Evolutionary conservation across 1,140 invertebrate genomes (phyloP), one percentile per base, ranked within the genome.

Genomic region (Panulirus ornatus): DNA sequence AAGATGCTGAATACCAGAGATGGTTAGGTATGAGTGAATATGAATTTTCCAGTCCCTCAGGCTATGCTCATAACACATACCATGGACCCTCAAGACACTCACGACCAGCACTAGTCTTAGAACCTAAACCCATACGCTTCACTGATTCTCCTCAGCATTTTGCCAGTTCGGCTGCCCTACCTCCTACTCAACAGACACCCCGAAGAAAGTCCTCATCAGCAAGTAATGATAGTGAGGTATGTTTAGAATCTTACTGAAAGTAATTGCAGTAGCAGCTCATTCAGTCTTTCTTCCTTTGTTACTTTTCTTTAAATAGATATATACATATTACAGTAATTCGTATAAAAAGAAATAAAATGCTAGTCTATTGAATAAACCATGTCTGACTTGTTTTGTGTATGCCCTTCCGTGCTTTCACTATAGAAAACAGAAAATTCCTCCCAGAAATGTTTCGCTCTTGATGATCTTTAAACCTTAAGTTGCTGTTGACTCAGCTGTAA

Each of bases 51-150:
- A 94, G 94, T 3, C 86, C 93, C 30, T 95, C 94, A 63, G 95
- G 63, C 11, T 97, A 96, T 94, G 96, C 95, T 79, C 97, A 98
- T 93, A 97, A 98, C 93, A 98, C 98, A 1, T 98, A 98, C 94
- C 97, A 98, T 94, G 97, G 97, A 9, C 97, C 97, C 22, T 96
- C 96, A 9, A 94, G 96, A 90, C 97, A 97, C 93, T 95, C 96
- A 89, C 95, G 97, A 91, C 96, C 96, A 19, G 94, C 95, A n/a
- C 93, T 96, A 8, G 94, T 88, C 38, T 40, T 91, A 27, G 91
- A 84, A 93, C 93, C 92, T 84, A 95, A 81, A 92, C 96, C 96
- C 1, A 93, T 97, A 16, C 94, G 96, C 36, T 97, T 97, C 93
- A 97, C 96, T 0, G 97, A 97, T 93, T 97, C 96, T 1, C 96